phyloP scores from a whole-genome alignment of 1,140 invertebrate genomes.

The Microvelia longipes region DNA sequence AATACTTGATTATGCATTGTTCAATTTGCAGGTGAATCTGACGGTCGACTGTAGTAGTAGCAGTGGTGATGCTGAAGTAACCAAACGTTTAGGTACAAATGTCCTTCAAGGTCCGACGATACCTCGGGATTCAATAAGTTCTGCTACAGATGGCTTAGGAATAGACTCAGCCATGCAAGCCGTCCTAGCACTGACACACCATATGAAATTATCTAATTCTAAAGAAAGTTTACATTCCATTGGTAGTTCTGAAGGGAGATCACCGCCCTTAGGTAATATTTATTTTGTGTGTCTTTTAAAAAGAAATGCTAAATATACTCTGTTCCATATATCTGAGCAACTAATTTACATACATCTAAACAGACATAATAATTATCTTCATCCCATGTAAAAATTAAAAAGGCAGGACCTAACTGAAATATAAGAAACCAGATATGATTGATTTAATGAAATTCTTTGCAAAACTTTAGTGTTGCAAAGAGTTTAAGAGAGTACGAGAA shows the following conservation, averaged over 20 bases:
- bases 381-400: too few relatives aligned
- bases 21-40: slow-evolving; percentile 27
- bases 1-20: too few relatives aligned
- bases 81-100: slow-evolving; percentile 7
- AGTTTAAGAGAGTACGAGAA: too few relatives aligned
- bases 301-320: neutral
- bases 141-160: slow-evolving; percentile 22
- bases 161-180: slow-evolving; percentile 27
- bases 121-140: slow-evolving; percentile 22
- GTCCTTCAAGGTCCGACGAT: slow-evolving; percentile 10
- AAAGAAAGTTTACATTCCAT: slow-evolving; percentile 24
- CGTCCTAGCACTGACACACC: slow-evolving; percentile 27
- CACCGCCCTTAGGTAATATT: slow-evolving; percentile 12
- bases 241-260: slow-evolving; percentile 17
- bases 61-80: slow-evolving; percentile 3
- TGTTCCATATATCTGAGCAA: too few relatives aligned
- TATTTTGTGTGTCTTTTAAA: neutral
- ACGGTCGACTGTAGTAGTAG: slow-evolving; percentile 29
- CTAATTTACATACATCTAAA: too few relatives aligned
- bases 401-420: too few relatives aligned
- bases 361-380: too few relatives aligned
- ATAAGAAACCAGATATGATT: too few relatives aligned
- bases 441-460: too few relatives aligned
- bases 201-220: slow-evolving; percentile 25
- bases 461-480: too few relatives aligned